A percentile compares a stretch with the other conserved stretches of the same genome.
Conservation (phyloP, 2,888 invertebrate species). For the Pterobdella sp. region DNA sequence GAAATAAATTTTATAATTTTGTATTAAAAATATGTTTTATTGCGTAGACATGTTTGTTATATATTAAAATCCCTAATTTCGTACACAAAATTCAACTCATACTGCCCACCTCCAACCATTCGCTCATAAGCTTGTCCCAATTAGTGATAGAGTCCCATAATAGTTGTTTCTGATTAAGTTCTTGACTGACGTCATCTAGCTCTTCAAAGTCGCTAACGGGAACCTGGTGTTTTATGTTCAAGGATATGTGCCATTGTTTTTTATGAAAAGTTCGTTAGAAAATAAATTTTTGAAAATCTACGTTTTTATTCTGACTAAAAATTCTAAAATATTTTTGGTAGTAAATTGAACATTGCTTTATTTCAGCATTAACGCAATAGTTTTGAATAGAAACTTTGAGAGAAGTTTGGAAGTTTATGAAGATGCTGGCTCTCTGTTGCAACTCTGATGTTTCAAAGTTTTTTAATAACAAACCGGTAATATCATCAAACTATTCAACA, state of each 20-base stretch:
- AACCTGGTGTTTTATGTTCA: conserved; percentile 55
- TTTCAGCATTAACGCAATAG: too few species aligned
- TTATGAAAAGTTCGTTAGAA: not conserved
- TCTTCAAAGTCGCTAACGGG: conserved; percentile 74
- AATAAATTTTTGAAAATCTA: too few species aligned
- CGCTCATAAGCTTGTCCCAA: conserved; percentile 63
- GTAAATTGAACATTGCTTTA: too few species aligned
- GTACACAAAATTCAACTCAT: not conserved
- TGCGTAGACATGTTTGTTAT: not conserved
- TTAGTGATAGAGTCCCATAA: conserved; percentile 70
- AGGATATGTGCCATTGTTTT: not conserved
- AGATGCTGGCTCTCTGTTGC: conserved; percentile 65
- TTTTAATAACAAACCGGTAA: too few species aligned
- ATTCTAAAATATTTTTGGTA: too few species aligned
- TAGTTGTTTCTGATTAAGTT: conserved; percentile 69
- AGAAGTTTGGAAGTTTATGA: conserved; percentile 71
- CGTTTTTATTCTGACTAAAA: too few species aligned
- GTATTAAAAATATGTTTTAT: too few species aligned
- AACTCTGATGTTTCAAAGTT: conserved; percentile 55
- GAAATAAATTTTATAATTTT: not conserved
- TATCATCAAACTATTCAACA: too few species aligned
- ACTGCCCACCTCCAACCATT: conserved; percentile 59
- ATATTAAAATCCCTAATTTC: not conserved
- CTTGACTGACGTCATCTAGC: conserved; percentile 69
- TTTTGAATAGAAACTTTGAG: conserved; percentile 60